Evolutionary conservation across 2,113 vertebrate genomes (phyloP).

Genomic region (Macaca mulatta): DNA sequence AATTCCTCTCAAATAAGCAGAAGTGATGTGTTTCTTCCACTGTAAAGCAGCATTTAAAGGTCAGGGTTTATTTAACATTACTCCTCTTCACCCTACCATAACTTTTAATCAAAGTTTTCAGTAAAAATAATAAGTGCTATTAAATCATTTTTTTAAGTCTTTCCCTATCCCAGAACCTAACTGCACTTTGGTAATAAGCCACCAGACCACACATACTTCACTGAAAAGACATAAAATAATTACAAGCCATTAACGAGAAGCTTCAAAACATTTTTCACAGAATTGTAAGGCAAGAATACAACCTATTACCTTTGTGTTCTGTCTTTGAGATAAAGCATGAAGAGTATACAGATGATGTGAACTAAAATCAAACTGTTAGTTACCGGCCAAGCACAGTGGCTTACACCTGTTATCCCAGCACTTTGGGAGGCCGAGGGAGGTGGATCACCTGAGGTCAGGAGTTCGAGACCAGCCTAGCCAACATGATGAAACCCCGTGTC

Average conservation of each 20-base stretch:
- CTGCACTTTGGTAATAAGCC: slow-evolving; percentile 7
- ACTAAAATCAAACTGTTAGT: not conserved
- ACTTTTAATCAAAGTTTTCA: slow-evolving; percentile 32
- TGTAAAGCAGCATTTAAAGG: not conserved
- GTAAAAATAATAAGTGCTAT: not conserved
- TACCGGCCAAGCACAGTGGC: rapidly evolving
- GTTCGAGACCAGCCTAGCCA: too few species aligned
- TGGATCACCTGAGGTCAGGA: too few species aligned
- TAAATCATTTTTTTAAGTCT: not conserved
- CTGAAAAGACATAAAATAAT: slow-evolving; percentile 10
- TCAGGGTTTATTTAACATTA: not conserved
- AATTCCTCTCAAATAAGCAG: not conserved
- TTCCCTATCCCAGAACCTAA: not conserved
- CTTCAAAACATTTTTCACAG: slow-evolving; percentile 26
- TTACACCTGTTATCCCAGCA: too few species aligned
- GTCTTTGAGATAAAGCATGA: not conserved
- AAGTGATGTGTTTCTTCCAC: not conserved
- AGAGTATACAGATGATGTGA: not conserved
- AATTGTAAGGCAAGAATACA: not conserved
- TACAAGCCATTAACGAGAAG: not conserved
- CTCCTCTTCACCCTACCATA: not conserved
- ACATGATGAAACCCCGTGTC: too few species aligned
- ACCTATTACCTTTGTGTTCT: not conserved
- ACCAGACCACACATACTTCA: slow-evolving; percentile 6
- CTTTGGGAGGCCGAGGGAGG: too few species aligned